Percentiles rank a stretch among this genome's conserved stretches.
Conservation (phyloP, 2,797 vertebrate genomes). For the Notamacropus eugenii region DNA sequence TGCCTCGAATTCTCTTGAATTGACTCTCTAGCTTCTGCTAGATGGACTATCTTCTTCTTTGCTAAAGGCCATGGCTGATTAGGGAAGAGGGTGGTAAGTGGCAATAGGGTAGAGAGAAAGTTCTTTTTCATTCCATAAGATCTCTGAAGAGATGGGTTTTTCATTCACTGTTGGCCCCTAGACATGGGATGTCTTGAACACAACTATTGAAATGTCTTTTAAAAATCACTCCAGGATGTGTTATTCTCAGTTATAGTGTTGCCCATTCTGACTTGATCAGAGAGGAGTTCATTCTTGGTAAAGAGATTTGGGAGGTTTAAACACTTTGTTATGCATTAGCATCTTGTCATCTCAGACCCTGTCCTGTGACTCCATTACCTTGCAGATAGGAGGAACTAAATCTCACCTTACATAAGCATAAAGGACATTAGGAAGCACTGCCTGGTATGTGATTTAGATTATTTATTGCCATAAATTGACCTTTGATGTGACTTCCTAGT, state of each 20-base stretch:
- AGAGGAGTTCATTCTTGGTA: not conserved
- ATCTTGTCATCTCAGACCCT: not conserved
- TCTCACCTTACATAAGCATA: not conserved
- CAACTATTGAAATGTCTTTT: not conserved
- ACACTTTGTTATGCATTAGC: not conserved
- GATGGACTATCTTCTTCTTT: not conserved
- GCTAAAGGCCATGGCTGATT: not conserved
- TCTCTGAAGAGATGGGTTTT: not conserved
- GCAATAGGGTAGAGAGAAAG: not conserved
- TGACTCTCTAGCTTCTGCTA: not conserved
- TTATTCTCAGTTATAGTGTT: not conserved
- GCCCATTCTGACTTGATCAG: not conserved
- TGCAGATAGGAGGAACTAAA: not conserved
- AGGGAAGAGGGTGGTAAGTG: not conserved
- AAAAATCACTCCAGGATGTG: not conserved
- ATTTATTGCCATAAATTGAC: conserved; percentile 11
- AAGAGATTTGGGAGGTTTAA: not conserved
- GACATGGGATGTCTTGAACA: not conserved
- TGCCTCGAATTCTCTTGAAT: not conserved
- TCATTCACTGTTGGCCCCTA: not conserved
- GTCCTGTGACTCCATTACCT: not conserved
- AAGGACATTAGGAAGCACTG: not conserved
- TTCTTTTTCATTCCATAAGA: not conserved
- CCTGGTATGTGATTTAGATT: not conserved
- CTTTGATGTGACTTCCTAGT: conserved; percentile 19